These are phyloP conservation scores for Megaceryle maxima DNA, from an alignment of 2,113 vertebrate genomes.

Conservation along the genomic window DNA sequence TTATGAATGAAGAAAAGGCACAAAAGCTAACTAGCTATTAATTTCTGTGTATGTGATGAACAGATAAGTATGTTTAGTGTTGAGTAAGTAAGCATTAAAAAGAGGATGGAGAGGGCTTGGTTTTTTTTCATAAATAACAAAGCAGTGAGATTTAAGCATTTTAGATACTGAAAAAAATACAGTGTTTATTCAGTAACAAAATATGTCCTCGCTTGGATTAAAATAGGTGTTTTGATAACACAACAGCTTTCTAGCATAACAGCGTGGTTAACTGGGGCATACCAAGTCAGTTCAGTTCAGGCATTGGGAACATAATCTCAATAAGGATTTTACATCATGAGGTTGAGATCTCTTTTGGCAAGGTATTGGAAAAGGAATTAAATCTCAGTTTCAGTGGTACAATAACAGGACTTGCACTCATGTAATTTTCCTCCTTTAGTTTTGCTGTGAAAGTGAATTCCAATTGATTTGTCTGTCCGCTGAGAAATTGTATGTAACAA, in stretches of 20 bases:
- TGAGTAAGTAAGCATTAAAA: not conserved
- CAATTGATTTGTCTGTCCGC: not conserved
- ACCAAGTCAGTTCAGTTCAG: not conserved
- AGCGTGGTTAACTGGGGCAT: not conserved
- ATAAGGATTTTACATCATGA: not conserved
- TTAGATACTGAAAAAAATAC: not conserved
- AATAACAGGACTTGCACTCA: not conserved
- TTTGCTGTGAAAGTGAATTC: not conserved
- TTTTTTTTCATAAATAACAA: not conserved
- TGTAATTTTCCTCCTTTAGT: not conserved
- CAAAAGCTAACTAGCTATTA: not conserved
- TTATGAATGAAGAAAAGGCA: not conserved
- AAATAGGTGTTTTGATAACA: not conserved
- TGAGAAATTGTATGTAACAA: not conserved
- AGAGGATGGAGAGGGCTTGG: accelerated
- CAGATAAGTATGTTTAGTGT: not conserved
- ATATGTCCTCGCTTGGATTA: not conserved
- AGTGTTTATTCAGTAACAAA: not conserved
- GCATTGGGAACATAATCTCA: not conserved
- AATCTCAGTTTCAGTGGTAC: not conserved
- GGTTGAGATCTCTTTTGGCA: not conserved
- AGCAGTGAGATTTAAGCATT: not conserved
- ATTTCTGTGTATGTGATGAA: not conserved
- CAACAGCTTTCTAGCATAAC: not conserved
- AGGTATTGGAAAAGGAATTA: not conserved